A percentile compares a stretch with the other conserved stretches of the same genome.
phyloP scores from a whole-genome alignment of 2,888 invertebrate genomes.

The Minunthozetes semirufus region DNA sequence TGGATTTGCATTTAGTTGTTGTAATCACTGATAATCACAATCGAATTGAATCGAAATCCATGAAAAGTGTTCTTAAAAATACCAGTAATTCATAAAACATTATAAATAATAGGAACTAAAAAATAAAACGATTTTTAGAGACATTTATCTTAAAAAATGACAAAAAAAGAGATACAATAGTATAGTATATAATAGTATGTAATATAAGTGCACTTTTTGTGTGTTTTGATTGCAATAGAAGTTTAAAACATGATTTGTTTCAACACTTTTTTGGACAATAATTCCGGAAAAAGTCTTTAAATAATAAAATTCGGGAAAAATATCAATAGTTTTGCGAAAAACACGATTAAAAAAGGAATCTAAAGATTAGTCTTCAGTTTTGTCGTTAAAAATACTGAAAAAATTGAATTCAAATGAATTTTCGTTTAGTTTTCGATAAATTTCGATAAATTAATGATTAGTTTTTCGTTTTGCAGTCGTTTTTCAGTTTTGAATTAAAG shows the following conservation, averaged over 20 bases:
- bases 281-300: background rate
- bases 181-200: background rate
- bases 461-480: background rate
- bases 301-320: background rate
- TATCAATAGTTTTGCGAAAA: background rate
- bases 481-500: conserved; percentile 4
- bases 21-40: conserved; percentile 17
- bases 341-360: background rate
- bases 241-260: background rate
- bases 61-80: background rate
- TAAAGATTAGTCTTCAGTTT: background rate
- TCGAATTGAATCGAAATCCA: too few relatives aligned
- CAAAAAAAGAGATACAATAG: background rate
- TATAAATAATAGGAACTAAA: conserved; percentile 15
- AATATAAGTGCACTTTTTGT: conserved; percentile 23
- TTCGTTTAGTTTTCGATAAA: background rate
- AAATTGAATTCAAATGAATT: background rate
- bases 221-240: too few relatives aligned
- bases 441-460: background rate
- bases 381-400: conserved; percentile 14
- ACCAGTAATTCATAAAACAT: conserved; percentile 1
- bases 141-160: background rate
- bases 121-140: background rate
- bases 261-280: background rate
- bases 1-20: background rate